phyloP scores from a whole-genome alignment of 2,113 vertebrate genomes.

The Tachuris rubrigastra region DNA sequence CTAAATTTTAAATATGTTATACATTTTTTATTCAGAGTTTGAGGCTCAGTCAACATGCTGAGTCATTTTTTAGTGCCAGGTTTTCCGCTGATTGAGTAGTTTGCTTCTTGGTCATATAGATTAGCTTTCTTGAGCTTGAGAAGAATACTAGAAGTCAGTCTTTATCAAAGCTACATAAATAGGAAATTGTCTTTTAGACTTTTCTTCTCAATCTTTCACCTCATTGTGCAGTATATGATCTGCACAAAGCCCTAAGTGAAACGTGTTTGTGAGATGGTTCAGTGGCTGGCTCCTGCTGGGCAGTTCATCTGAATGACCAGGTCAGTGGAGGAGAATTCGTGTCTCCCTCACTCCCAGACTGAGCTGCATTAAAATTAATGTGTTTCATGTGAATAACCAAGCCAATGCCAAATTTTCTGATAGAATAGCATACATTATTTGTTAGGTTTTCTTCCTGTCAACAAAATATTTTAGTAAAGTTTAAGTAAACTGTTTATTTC shows the following conservation, averaged over 20 bases:
- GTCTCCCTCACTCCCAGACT: neutral
- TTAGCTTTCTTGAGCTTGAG: neutral
- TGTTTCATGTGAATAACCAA: neutral
- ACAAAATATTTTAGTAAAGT: neutral
- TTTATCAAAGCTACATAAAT: neutral
- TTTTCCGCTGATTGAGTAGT: neutral
- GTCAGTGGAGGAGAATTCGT: neutral
- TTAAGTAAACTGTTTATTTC: neutral
- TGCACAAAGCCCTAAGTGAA: neutral
- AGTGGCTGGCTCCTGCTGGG: neutral
- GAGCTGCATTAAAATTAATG: neutral
- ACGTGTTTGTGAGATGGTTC: neutral
- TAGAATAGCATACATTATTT: neutral
- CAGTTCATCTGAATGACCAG: neutral
- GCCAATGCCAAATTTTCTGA: neutral
- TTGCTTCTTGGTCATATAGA: neutral
- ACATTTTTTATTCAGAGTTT: neutral
- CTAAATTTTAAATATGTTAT: neutral
- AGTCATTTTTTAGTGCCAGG: neutral
- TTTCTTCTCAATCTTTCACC: neutral
- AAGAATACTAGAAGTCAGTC: neutral
- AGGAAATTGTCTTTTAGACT: neutral
- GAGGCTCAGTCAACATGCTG: neutral
- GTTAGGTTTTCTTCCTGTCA: neutral
- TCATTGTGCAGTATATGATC: neutral